phyloP scores from a whole-genome alignment of 2,113 vertebrate species.

The Pygoscelis adeliae region DNA sequence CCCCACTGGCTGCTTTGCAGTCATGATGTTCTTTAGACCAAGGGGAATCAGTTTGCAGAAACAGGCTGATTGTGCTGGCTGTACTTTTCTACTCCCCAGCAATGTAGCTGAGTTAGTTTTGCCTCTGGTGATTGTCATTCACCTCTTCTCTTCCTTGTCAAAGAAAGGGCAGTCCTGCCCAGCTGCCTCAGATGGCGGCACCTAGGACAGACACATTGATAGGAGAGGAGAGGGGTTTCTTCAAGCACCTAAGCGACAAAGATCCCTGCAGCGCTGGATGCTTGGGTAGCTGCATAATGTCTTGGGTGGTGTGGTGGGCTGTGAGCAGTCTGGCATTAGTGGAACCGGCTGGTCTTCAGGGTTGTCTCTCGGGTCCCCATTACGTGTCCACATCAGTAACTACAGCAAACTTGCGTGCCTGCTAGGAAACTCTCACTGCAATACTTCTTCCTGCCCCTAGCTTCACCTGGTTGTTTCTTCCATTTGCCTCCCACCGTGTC shows the following conservation, averaged over 20 bases:
- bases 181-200: not conserved
- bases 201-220: accelerated
- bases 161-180: not conserved
- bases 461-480: not conserved
- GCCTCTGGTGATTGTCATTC: not conserved
- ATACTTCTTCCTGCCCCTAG: not conserved
- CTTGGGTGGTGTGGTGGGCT: not conserved
- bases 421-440: not conserved
- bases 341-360: not conserved
- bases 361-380: accelerated
- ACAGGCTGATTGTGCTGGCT: not conserved
- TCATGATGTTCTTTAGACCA: not conserved
- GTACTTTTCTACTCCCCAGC: not conserved
- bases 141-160: not conserved
- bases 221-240: not conserved
- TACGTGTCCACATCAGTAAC: not conserved
- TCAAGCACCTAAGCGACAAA: too few relatives aligned
- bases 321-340: not conserved
- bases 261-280: not conserved
- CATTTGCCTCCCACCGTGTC: not conserved
- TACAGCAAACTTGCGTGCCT: not conserved
- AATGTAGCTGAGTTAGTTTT: not conserved
- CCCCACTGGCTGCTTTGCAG: not conserved
- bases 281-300: not conserved
- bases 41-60: not conserved